These are phyloP conservation scores for Catharus fuscescens DNA, from an alignment of 2,113 vertebrate genomes.

Conservation along the genomic window DNA sequence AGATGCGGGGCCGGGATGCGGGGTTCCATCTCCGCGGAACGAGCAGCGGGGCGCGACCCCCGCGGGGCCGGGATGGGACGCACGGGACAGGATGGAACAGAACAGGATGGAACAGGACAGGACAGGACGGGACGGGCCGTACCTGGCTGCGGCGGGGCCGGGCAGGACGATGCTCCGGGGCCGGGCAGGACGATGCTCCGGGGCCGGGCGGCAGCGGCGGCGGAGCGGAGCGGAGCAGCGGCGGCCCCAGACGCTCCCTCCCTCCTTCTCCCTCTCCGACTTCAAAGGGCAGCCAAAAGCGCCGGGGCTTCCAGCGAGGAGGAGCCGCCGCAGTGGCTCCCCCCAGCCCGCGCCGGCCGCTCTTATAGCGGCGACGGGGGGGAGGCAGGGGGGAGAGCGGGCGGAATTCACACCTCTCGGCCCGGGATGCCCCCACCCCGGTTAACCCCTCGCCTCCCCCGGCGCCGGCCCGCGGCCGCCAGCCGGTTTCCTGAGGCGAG, in stretches of 20 bases:
- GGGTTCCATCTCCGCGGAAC: not conserved
- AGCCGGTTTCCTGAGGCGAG: constrained; percentile 69
- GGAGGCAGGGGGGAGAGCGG: not conserved
- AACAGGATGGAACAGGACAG: rapidly evolving
- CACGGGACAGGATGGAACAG: not conserved
- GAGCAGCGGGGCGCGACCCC: not conserved
- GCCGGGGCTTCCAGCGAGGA: constrained; percentile 65
- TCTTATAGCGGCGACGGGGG: constrained; percentile 75
- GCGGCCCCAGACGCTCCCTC: constrained; percentile 39
- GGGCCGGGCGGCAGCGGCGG: not conserved
- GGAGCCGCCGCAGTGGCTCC: constrained; percentile 68
- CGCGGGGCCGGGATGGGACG: not conserved
- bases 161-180: not conserved
- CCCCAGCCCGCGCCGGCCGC: constrained; percentile 52
- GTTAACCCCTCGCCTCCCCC: constrained; percentile 75
- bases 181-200: not conserved
- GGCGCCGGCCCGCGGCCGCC: constrained; percentile 67
- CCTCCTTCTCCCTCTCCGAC: constrained; percentile 44
- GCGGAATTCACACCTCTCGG: constrained; percentile 76
- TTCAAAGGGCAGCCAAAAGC: constrained; percentile 74
- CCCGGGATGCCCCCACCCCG: constrained; percentile 65
- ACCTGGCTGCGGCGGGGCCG: not conserved
- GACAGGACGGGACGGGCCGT: not conserved
- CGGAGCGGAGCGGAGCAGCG: not conserved
- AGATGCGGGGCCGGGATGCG: not conserved